A percentile compares a stretch with the other conserved stretches of the same genome.
Evolutionary conservation across 2,888 invertebrate species (phyloP).

Genomic region (Zygaena filipendulae): DNA sequence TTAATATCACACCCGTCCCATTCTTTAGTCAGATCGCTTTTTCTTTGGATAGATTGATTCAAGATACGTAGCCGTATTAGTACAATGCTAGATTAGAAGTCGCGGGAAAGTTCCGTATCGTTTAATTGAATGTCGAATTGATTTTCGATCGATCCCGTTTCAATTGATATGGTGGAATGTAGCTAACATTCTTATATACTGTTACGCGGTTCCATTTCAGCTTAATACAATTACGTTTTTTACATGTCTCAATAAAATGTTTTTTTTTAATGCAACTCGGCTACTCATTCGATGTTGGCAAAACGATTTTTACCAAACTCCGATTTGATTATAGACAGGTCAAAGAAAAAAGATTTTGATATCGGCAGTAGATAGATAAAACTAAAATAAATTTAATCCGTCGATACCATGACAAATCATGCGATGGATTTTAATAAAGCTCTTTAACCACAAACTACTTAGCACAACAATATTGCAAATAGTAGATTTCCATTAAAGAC

Average conservation of each 20-base stretch:
- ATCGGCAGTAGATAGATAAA: too few species aligned
- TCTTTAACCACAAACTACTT: slow-evolving; percentile 23
- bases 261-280: too few species aligned
- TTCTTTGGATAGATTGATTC: slow-evolving; percentile 51
- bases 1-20: slow-evolving; percentile 44
- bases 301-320: too few species aligned
- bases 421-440: slow-evolving; percentile 1
- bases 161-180: slow-evolving; percentile 42
- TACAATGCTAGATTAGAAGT: slow-evolving; percentile 50
- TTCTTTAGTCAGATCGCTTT: slow-evolving; percentile 50
- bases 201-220: slow-evolving; percentile 33
- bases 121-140: slow-evolving; percentile 58
- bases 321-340: too few species aligned
- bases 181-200: slow-evolving; percentile 33
- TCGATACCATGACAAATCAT: slow-evolving; percentile 36
- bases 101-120: slow-evolving; percentile 47
- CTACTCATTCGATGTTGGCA: too few species aligned
- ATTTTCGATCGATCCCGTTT: slow-evolving; percentile 50
- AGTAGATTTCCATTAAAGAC: slow-evolving; percentile 51
- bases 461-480: slow-evolving; percentile 39
- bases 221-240: slow-evolving; percentile 35
- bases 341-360: too few species aligned
- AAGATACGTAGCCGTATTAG: slow-evolving; percentile 40
- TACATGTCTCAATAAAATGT: too few species aligned
- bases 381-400: slow-evolving; percentile 36